Conservation (phyloP, 2,888 invertebrate species). For the Drosophila demipolita region DNA sequence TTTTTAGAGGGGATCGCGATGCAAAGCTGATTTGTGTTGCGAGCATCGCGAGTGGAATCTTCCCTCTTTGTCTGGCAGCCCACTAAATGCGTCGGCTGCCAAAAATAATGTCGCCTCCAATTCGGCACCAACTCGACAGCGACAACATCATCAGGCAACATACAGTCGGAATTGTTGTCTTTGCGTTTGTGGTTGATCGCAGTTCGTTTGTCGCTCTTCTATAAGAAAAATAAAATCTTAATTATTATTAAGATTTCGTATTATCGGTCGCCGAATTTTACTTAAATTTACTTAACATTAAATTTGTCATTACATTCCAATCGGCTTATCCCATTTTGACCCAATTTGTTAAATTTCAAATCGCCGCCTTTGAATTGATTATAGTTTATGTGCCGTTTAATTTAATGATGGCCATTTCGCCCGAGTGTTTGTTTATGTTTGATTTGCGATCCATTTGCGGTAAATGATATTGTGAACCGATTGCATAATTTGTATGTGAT, state of each 20-base stretch:
- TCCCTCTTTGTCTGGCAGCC: constrained; percentile 3
- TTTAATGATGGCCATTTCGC: constrained; percentile 53
- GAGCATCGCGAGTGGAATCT: constrained; percentile 29
- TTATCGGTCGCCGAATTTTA: not conserved
- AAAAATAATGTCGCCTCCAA: constrained; percentile 62
- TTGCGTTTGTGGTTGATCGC: constrained; percentile 73
- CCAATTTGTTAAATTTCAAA: constrained; percentile 31
- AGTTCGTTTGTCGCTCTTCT: constrained; percentile 38
- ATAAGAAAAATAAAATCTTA: constrained; percentile 1
- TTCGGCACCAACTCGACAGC: constrained; percentile 42
- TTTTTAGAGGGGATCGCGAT: constrained; percentile 5
- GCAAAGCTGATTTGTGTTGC: constrained; percentile 10
- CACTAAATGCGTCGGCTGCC: constrained; percentile 48
- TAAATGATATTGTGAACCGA: constrained; percentile 35
- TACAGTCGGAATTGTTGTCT: constrained; percentile 79
- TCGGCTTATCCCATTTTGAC: constrained; percentile 17
- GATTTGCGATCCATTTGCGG: constrained; percentile 16
- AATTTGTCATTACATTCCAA: not conserved
- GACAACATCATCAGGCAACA: constrained; percentile 22
- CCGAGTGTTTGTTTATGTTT: constrained; percentile 73
- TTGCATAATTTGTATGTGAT: constrained; percentile 71
- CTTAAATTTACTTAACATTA: no score
- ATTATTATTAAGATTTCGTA: not conserved
- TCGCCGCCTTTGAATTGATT: constrained; percentile 16
- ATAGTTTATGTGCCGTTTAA: constrained; percentile 24